Conservation (phyloP, 2,113 vertebrate species). For the Chroicocephalus ridibundus region DNA sequence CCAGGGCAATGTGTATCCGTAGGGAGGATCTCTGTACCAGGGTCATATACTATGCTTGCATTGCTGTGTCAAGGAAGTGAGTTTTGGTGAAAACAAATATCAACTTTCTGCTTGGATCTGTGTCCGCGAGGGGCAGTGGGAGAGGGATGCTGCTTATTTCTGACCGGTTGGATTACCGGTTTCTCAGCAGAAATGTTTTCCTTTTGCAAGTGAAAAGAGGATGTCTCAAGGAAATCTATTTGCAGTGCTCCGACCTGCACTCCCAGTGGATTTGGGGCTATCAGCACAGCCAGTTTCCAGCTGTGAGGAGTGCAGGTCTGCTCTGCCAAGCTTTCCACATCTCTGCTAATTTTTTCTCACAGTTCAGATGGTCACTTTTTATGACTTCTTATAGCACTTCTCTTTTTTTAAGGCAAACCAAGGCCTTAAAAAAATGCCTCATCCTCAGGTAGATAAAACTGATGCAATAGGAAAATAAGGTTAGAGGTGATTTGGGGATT, state of each 20-base stretch:
- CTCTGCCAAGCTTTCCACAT: neutral
- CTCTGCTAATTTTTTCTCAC: neutral
- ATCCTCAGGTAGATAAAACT: neutral
- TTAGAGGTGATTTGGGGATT: neutral
- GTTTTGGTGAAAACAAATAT: neutral
- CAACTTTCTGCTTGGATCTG: neutral
- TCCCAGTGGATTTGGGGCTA: neutral
- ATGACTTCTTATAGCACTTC: neutral
- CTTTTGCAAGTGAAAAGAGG: neutral
- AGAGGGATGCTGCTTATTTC: neutral
- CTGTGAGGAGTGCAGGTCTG: neutral
- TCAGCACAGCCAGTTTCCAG: neutral
- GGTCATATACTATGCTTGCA: neutral
- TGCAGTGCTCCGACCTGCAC: neutral
- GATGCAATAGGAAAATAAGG: neutral
- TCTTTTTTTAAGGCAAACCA: neutral
- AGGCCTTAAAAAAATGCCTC: neutral
- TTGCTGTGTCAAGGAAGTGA: neutral
- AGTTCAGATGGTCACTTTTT: neutral
- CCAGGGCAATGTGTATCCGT: accelerated
- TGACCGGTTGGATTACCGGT: neutral
- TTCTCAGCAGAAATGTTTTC: neutral
- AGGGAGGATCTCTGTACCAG: neutral
- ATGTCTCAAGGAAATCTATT: neutral
- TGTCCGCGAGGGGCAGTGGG: neutral